Conservation (phyloP, 2,888 invertebrate species). For the Caradrina kadenii region DNA sequence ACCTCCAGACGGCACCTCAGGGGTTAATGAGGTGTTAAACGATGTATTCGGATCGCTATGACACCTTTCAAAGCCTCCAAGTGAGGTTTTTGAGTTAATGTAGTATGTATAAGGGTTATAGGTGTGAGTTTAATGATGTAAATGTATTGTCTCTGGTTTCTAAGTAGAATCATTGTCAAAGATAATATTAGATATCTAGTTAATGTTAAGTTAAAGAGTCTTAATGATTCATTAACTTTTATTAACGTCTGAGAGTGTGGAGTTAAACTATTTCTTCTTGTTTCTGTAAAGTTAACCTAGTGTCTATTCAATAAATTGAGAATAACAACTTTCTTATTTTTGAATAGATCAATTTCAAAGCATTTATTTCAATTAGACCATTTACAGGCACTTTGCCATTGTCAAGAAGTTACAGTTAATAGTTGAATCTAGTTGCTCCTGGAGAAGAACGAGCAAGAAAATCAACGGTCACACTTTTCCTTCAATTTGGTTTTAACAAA, state of each 20-base stretch:
- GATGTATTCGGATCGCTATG: slow-evolving; percentile 22
- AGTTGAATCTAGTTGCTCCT: too few species aligned
- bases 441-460: too few species aligned
- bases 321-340: too few species aligned
- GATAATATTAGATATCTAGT: background rate
- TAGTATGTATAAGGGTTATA: slow-evolving; percentile 8
- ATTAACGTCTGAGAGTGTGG: slow-evolving; percentile 7
- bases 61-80: slow-evolving; percentile 21
- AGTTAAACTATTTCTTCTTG: background rate
- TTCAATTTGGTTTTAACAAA: too few species aligned
- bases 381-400: too few species aligned
- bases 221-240: slow-evolving; percentile 10
- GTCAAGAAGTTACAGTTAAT: too few species aligned
- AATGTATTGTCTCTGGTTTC: slow-evolving; percentile 4
- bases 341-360: too few species aligned
- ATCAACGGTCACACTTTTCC: too few species aligned
- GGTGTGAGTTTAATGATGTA: background rate
- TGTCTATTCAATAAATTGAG: background rate
- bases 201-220: background rate
- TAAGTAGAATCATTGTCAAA: background rate
- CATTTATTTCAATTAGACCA: too few species aligned
- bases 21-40: slow-evolving; percentile 50
- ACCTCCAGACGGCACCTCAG: slow-evolving; percentile 24
- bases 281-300: background rate
- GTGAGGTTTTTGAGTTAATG: slow-evolving; percentile 29